These are phyloP conservation scores for Rhorus exstirpatorius DNA, from an alignment of 2,888 invertebrate genomes.

Conservation along the genomic window DNA sequence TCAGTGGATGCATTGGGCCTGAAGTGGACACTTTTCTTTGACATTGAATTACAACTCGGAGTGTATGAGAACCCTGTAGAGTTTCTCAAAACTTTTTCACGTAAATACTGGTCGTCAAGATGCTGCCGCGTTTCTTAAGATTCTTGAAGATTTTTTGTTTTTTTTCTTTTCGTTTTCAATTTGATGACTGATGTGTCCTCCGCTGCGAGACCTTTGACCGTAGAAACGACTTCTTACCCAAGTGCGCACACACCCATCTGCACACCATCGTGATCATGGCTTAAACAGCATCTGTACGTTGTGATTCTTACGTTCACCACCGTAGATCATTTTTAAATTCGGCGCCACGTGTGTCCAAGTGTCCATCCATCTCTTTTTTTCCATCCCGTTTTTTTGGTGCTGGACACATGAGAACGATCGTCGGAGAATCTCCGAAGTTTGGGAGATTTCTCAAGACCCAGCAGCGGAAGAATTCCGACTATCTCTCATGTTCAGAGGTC, in stretches of 20 bases:
- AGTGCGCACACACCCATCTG: constrained; percentile 23
- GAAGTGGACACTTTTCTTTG: no score
- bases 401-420: constrained; percentile 28
- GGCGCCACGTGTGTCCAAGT: constrained; percentile 71
- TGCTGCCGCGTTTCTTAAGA: no score
- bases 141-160: no score
- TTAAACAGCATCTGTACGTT: constrained; percentile 11
- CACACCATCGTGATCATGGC: constrained; percentile 3
- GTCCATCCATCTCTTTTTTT: constrained; percentile 68
- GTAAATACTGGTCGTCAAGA: no score
- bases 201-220: no score
- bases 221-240: no score
- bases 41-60: no score
- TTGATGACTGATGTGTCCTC: no score
- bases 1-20: no score
- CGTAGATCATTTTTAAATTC: constrained; percentile 71
- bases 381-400: constrained; percentile 40
- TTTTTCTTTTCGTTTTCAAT: no score
- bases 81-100: no score
- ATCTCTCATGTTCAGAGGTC: not conserved
- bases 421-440: constrained; percentile 3
- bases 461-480: constrained; percentile 8
- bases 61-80: no score
- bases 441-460: constrained; percentile 23
- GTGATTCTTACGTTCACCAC: constrained; percentile 56